Base-by-base conservation (phyloP, 2,113 vertebrate genomes). In the Noctilio leporinus region DNA sequence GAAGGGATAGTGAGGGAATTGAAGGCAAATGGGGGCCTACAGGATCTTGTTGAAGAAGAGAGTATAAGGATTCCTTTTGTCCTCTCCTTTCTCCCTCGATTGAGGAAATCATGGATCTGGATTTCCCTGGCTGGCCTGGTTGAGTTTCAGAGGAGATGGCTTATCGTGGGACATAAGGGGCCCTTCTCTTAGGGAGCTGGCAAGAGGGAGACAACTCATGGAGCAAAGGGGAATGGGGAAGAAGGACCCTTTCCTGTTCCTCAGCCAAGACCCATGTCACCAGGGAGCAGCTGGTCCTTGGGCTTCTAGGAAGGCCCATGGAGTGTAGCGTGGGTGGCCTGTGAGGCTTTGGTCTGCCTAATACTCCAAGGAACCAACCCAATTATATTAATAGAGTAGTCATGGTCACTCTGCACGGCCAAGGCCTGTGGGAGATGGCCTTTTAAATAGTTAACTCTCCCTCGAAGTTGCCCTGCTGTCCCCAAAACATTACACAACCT, bases 51-150 rank as follows among this genome's bases (percentile, higher is more conserved):
- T 70, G 38, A 75, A 76, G 45, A 70, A 51, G 28, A 88, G 45
- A n/a, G 11, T 1, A 1, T 28, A 75, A 82, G 49, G 30, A 14
- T 70, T 82, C 38, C 38, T 83, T 14, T 24, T 43, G 33, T 26
- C 26, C 12, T 59, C 22, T 55, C 40, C 7, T 38, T 10, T 28
- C 3, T 93, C 17, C 5, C 10, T 51, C 78, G 62, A 57, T 76
- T 43, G 51, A 94, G 93, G 89, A 76, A 78, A 76, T 73, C 73
- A 16, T 15, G 87, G 91, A 77, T 93, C 84, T 83, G 83, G 51
- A 89, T 96, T 97, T 92, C 88, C 84, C 89, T 70, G 45, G 22
- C 51, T 95, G 35, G 16, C 45, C 10, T 40, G 93, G 91, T 45
- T 88, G 15, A 33, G 53, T 83, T 94, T 64, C n/a, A 75, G 30